These are phyloP conservation scores for Helogale parvula DNA, from an alignment of 2,113 vertebrate species.

Conservation along the genomic window DNA sequence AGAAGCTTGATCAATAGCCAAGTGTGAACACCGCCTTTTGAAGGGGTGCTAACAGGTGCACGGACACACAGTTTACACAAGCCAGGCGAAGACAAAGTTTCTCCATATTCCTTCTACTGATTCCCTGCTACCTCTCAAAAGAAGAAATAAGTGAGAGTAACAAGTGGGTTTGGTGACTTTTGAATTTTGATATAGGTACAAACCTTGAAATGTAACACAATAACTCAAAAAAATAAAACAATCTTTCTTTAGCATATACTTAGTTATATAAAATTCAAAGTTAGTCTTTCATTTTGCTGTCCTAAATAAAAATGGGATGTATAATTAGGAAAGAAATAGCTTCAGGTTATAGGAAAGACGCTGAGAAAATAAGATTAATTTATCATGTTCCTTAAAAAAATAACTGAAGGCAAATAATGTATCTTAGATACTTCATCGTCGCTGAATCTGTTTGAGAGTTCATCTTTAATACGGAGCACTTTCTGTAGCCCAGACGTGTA, in stretches of 20 bases:
- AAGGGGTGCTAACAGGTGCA: neutral
- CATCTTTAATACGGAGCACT: neutral
- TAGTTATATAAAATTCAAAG: conserved; percentile 42
- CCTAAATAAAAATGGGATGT: conserved; percentile 34
- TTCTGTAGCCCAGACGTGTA: neutral
- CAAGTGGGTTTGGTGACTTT: neutral
- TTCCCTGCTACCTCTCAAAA: neutral
- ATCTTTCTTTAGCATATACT: conserved; percentile 35
- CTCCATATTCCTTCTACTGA: neutral
- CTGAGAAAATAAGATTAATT: conserved; percentile 42
- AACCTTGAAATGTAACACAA: neutral
- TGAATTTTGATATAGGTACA: conserved; percentile 31
- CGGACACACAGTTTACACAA: neutral
- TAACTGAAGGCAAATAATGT: conserved; percentile 25
- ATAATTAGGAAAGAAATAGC: conserved; percentile 36
- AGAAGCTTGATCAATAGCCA: neutral
- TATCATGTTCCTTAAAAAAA: neutral
- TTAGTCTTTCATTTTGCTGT: conserved; percentile 8
- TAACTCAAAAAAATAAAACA: conserved; percentile 2
- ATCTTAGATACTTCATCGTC: neutral
- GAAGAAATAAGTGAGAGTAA: neutral
- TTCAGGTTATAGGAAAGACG: conserved; percentile 6
- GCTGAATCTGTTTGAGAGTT: neutral
- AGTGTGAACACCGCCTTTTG: neutral
- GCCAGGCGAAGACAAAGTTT: neutral